Evolutionary conservation across 2,113 vertebrate genomes (phyloP).

Genomic region (Sylvia atricapilla): DNA sequence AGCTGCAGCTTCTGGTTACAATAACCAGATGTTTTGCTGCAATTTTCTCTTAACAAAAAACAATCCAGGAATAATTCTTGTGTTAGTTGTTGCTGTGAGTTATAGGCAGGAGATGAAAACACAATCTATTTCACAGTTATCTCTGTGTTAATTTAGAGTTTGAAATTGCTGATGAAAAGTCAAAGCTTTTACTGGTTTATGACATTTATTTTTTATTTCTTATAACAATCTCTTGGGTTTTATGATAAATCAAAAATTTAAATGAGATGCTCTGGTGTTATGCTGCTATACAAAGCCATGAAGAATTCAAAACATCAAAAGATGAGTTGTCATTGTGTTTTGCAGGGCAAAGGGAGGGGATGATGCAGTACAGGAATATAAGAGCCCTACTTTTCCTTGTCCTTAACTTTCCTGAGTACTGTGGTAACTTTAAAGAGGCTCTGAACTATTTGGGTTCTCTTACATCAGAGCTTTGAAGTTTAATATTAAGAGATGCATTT

Average conservation of each 20-base stretch:
- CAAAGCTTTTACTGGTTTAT: background rate
- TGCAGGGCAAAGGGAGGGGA: background rate
- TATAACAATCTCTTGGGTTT: background rate
- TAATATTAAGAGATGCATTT: background rate
- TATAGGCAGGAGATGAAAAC: background rate
- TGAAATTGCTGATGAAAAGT: background rate
- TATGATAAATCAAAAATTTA: background rate
- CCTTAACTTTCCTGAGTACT: background rate
- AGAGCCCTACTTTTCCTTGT: conserved; percentile 3
- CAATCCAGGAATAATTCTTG: background rate
- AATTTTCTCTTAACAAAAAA: conserved; percentile 17
- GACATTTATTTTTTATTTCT: background rate
- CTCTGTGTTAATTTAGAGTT: background rate
- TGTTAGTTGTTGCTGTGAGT: background rate
- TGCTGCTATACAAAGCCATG: background rate
- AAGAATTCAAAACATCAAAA: conserved; percentile 14
- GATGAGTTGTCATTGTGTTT: background rate
- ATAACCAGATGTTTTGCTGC: conserved; percentile 28
- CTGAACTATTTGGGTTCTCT: background rate
- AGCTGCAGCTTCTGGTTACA: conserved; percentile 53
- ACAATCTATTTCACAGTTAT: background rate
- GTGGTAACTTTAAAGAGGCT: background rate
- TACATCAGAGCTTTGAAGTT: background rate
- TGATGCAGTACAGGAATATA: background rate
- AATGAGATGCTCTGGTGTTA: background rate